Percentiles rank a stretch among this genome's conserved stretches.
Conservation (phyloP, 2,797 vertebrate species). For the Gallinago stenura region DNA sequence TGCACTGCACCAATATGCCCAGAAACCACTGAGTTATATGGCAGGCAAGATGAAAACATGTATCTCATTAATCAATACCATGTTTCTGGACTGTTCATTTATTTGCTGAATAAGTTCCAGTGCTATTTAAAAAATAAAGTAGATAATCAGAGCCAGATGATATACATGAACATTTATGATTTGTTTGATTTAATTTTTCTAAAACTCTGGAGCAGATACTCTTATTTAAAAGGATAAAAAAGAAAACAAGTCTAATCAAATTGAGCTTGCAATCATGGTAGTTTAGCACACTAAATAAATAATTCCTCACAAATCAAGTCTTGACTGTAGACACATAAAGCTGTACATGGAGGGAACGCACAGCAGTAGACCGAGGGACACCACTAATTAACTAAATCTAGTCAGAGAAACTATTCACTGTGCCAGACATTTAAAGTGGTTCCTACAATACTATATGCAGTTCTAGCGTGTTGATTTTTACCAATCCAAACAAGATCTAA, state of each 20-base stretch:
- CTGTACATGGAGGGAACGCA: neutral
- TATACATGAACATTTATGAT: neutral
- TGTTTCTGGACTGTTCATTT: neutral
- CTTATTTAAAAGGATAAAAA: neutral
- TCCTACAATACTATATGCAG: neutral
- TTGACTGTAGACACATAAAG: neutral
- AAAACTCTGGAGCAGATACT: neutral
- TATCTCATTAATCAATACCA: neutral
- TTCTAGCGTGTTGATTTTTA: neutral
- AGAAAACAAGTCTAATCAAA: neutral
- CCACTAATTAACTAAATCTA: neutral
- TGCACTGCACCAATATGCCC: neutral
- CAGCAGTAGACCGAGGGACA: neutral
- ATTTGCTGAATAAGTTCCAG: neutral
- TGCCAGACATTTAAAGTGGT: neutral
- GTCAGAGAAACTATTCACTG: neutral
- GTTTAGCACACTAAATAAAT: neutral
- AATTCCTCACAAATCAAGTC: neutral
- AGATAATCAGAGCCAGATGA: neutral
- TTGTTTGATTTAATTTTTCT: neutral
- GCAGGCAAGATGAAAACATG: neutral
- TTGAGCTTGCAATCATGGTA: neutral
- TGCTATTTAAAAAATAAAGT: neutral
- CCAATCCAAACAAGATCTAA: neutral
- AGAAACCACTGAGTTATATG: neutral